phyloP scores from a whole-genome alignment of 2,113 vertebrate genomes.

The Seriola aureovittata region DNA sequence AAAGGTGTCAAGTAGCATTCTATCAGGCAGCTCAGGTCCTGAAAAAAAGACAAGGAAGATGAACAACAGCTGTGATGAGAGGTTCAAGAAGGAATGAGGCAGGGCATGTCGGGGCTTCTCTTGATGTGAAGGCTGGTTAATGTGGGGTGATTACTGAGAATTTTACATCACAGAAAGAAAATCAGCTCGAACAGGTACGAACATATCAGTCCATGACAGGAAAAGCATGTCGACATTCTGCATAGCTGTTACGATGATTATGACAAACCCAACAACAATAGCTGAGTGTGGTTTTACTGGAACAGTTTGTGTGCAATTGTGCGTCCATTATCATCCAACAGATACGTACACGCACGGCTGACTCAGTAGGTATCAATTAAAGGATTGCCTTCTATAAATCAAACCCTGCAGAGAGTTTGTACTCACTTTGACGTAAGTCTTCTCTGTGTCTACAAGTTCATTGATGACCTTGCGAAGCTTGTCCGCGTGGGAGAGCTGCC shows the following conservation, averaged over 20 bases:
- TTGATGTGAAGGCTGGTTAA: not conserved
- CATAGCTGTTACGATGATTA: not conserved
- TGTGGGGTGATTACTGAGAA: not conserved
- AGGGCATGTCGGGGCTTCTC: not conserved
- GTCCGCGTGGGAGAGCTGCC: slow-evolving; percentile 95
- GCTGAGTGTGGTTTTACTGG: not conserved
- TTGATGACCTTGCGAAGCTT: slow-evolving; percentile 97
- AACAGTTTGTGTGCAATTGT: too few relatives aligned
- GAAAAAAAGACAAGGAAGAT: slow-evolving; percentile 23
- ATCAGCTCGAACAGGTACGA: not conserved
- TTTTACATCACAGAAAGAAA: slow-evolving; percentile 10
- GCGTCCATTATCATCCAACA: not conserved
- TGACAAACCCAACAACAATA: not conserved
- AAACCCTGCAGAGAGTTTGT: not conserved
- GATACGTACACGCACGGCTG: not conserved
- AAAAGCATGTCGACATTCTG: not conserved
- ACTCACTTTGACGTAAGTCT: slow-evolving; percentile 95
- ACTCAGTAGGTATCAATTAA: not conserved
- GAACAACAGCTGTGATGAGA: not conserved
- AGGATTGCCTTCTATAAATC: not conserved
- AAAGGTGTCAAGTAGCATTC: slow-evolving; percentile 95
- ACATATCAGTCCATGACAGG: not conserved
- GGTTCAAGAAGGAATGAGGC: not conserved
- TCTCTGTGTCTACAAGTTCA: slow-evolving; percentile 96
- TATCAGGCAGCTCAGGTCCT: slow-evolving; percentile 96